A percentile compares a stretch with the other conserved stretches of the same genome.
These are phyloP conservation scores for Pangasius mekongensis DNA, from an alignment of 2,797 vertebrate species.

Conservation along the genomic window DNA sequence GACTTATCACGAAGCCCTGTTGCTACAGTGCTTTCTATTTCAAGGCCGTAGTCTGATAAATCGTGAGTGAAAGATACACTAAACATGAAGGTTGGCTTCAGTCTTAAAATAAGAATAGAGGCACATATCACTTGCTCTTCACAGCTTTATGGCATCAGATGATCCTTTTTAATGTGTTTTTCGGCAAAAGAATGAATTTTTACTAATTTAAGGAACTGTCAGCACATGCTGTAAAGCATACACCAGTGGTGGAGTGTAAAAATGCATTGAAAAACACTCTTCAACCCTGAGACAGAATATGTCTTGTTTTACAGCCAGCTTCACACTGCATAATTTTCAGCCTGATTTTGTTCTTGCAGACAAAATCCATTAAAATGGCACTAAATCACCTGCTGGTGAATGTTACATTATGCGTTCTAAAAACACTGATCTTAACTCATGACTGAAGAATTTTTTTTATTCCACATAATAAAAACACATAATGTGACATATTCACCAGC, in stretches of 20 bases:
- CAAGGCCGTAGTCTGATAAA: constrained; percentile 42
- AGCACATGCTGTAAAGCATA: neutral
- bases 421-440: too few species aligned
- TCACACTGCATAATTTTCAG: neutral
- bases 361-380: neutral
- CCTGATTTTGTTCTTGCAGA: neutral
- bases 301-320: neutral
- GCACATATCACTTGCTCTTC: neutral
- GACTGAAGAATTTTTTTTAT: neutral
- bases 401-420: too few species aligned
- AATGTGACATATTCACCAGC: neutral
- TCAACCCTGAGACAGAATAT: neutral
- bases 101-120: neutral
- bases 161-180: neutral
- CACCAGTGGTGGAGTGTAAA: neutral
- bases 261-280: neutral
- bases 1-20: constrained; percentile 31
- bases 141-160: neutral
- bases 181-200: neutral
- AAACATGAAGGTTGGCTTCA: constrained; percentile 9
- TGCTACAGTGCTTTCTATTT: constrained; percentile 36
- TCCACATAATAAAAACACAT: neutral
- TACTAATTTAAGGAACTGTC: neutral
- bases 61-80: constrained; percentile 13
- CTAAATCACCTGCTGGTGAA: too few species aligned